Percentiles rank a stretch among this genome's conserved stretches.
Evolutionary conservation across 2,888 invertebrate species (phyloP).

Genomic region (Agonopterix heracliana): DNA sequence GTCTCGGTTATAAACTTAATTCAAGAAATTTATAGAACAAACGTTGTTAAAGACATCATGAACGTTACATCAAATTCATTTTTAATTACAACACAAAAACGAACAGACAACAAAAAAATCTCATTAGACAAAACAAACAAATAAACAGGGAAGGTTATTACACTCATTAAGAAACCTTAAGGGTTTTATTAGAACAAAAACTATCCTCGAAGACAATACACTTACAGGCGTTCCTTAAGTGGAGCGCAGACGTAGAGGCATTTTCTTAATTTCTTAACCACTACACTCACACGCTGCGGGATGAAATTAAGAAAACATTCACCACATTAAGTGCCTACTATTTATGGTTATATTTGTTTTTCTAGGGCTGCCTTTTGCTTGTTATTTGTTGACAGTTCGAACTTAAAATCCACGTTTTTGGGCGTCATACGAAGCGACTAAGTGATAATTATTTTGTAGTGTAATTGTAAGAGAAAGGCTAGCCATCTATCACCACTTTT

Average conservation of each 20-base stretch:
- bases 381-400: neutral
- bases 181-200: slow-evolving; percentile 65
- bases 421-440: no score
- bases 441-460: no score
- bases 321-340: slow-evolving; percentile 50
- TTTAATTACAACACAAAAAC: neutral
- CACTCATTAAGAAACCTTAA: slow-evolving; percentile 60
- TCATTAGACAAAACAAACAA: slow-evolving; percentile 29
- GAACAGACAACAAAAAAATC: slow-evolving; percentile 6
- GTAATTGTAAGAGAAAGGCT: no score
- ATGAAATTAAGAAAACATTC: slow-evolving; percentile 74
- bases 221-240: slow-evolving; percentile 56
- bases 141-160: slow-evolving; percentile 39
- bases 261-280: slow-evolving; percentile 74
- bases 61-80: no score
- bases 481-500: no score
- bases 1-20: no score
- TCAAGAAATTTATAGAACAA: no score
- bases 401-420: no score
- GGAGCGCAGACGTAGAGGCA: slow-evolving; percentile 58
- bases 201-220: slow-evolving; percentile 63
- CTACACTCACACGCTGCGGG: slow-evolving; percentile 63
- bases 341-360: slow-evolving; percentile 42
- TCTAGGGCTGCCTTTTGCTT: slow-evolving; percentile 8
- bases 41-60: no score